phyloP scores from a whole-genome alignment of 2,888 invertebrate species.

The Sisyra terminalis region DNA sequence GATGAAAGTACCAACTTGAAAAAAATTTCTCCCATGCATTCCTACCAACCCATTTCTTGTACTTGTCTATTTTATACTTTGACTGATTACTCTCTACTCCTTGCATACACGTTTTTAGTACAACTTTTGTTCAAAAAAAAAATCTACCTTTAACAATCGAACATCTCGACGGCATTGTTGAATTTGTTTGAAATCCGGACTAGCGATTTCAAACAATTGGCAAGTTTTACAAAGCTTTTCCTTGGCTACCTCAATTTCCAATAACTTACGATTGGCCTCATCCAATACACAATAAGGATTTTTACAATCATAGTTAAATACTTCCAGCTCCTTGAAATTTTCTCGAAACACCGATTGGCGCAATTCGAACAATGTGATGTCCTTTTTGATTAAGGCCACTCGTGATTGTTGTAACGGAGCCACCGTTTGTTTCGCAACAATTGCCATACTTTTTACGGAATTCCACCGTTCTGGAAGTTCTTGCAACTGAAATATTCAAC shows the following conservation, averaged over 20 bases:
- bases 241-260: constrained; percentile 49
- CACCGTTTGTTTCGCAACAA: constrained; percentile 69
- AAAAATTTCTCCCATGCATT: too few relatives aligned
- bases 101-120: too few relatives aligned
- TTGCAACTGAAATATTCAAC: constrained; percentile 35
- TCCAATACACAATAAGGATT: constrained; percentile 55
- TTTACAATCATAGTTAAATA: constrained; percentile 45
- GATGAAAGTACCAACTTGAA: too few relatives aligned
- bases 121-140: too few relatives aligned
- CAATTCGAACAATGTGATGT: constrained; percentile 64
- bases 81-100: too few relatives aligned
- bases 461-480: constrained; percentile 81
- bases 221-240: constrained; percentile 53
- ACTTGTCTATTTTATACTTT: too few relatives aligned
- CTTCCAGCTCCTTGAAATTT: constrained; percentile 41
- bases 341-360: constrained; percentile 62
- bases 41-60: too few relatives aligned
- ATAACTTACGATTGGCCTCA: constrained; percentile 45
- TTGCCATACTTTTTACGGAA: constrained; percentile 66
- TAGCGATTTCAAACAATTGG: constrained; percentile 67
- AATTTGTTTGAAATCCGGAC: constrained; percentile 67
- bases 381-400: constrained; percentile 70
- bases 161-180: constrained; percentile 61
- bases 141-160: constrained; percentile 45
- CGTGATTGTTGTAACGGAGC: constrained; percentile 80